Evolutionary conservation across 2,113 vertebrate genomes (phyloP).

Genomic region (Abramis brama): DNA sequence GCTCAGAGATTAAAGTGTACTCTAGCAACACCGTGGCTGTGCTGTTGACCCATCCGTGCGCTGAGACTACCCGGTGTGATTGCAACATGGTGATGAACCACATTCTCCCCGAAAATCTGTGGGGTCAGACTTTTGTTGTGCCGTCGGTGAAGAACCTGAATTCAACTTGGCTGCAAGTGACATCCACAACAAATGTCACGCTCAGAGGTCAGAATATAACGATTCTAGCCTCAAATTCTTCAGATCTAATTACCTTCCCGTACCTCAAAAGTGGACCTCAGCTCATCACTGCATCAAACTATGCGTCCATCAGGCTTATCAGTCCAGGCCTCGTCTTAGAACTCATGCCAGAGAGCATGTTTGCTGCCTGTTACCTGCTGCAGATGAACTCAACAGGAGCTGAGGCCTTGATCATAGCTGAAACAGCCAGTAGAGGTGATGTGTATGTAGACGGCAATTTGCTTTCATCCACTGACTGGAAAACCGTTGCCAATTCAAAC

Average conservation of each 20-base stretch:
- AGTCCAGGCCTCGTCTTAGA: slow-evolving; percentile 49
- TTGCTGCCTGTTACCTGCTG: slow-evolving; percentile 64
- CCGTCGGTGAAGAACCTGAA: neutral
- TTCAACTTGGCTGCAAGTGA: slow-evolving; percentile 1
- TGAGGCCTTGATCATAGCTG: slow-evolving; percentile 55
- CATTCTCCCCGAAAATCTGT: slow-evolving; percentile 30
- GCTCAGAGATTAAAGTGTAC: neutral
- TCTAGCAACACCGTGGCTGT: slow-evolving; percentile 39
- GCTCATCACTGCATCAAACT: slow-evolving; percentile 19
- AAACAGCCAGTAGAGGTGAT: accelerated
- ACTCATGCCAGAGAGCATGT: slow-evolving; percentile 49
- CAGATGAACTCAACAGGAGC: accelerated
- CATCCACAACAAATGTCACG: neutral
- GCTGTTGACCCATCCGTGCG: slow-evolving; percentile 68
- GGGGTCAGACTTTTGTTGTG: slow-evolving; percentile 52
- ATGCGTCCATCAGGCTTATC: slow-evolving; percentile 63
- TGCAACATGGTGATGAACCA: slow-evolving; percentile 64
- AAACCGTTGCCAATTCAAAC: neutral
- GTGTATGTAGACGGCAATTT: accelerated
- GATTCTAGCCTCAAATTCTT: accelerated
- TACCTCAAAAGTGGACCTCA: neutral
- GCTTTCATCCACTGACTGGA: slow-evolving; percentile 32
- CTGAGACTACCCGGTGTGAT: slow-evolving; percentile 33
- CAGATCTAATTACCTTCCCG: neutral
- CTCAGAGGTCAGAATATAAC: accelerated